These are phyloP conservation scores for Mus minutoides DNA, from an alignment of 2,797 vertebrate species.

Conservation along the genomic window DNA sequence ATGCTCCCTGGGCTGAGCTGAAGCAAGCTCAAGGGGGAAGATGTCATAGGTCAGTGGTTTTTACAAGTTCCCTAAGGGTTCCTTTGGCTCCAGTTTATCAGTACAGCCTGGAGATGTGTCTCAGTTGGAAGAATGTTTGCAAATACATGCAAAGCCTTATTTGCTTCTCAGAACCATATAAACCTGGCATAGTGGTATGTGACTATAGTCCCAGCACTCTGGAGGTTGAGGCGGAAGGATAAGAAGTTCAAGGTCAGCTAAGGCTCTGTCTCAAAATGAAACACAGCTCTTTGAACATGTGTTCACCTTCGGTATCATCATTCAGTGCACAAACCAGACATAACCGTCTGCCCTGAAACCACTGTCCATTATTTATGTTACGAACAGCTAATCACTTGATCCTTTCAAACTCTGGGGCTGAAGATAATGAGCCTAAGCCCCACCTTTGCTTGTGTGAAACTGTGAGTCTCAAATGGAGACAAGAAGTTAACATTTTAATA, in stretches of 20 bases:
- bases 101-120: background rate
- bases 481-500: background rate
- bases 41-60: background rate
- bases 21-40: background rate
- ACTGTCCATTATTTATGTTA: rapidly evolving
- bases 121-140: background rate
- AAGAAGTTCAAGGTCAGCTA: background rate
- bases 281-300: background rate
- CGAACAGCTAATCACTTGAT: too few species aligned
- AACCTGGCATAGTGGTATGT: background rate
- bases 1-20: background rate
- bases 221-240: background rate
- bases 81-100: background rate
- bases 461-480: background rate
- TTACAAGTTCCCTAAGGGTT: background rate
- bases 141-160: background rate
- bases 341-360: background rate
- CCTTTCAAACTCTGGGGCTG: rapidly evolving
- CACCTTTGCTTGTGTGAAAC: background rate
- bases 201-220: background rate
- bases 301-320: background rate
- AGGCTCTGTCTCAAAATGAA: background rate
- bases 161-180: background rate
- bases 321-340: background rate
- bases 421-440: background rate